Percentiles rank a stretch among this genome's conserved stretches.
phyloP scores from a whole-genome alignment of 2,113 vertebrate genomes.

The Chaetura pelagica region DNA sequence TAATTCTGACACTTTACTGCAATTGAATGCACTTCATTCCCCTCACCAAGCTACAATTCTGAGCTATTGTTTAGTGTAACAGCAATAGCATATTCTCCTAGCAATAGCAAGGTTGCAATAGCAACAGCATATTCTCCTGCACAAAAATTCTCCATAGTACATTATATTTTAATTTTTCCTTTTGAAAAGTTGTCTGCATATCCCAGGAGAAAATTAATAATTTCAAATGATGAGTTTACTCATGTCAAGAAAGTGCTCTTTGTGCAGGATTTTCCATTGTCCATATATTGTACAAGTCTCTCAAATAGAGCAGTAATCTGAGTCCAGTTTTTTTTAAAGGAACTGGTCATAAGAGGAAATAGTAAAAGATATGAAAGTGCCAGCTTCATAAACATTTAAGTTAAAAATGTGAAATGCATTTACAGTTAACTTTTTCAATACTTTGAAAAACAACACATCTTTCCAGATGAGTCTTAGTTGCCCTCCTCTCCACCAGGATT shows the following conservation, averaged over 20 bases:
- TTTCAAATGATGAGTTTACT: fast-evolving
- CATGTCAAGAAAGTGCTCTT: not conserved
- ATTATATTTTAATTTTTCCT: not conserved
- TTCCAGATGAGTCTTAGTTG: not conserved
- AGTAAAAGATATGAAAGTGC: not conserved
- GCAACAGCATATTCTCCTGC: not conserved
- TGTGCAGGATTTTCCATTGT: not conserved
- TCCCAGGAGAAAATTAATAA: not conserved
- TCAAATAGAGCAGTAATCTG: not conserved
- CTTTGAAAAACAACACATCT: not conserved
- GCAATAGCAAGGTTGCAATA: too few relatives aligned
- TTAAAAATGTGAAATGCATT: not conserved
- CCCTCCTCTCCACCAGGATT: fast-evolving
- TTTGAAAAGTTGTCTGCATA: not conserved
- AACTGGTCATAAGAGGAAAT: not conserved
- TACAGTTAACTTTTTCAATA: not conserved
- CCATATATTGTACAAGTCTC: not conserved
- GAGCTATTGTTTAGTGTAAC: not conserved
- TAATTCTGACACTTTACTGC: not conserved
- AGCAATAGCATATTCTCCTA: not conserved
- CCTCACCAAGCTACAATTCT: not conserved
- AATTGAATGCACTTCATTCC: not conserved
- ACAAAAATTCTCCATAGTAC: not conserved
- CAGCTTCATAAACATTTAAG: not conserved
- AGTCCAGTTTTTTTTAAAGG: not conserved